Evolutionary conservation across 2,113 vertebrate species (phyloP).

Genomic region (Aplodontia rufa): DNA sequence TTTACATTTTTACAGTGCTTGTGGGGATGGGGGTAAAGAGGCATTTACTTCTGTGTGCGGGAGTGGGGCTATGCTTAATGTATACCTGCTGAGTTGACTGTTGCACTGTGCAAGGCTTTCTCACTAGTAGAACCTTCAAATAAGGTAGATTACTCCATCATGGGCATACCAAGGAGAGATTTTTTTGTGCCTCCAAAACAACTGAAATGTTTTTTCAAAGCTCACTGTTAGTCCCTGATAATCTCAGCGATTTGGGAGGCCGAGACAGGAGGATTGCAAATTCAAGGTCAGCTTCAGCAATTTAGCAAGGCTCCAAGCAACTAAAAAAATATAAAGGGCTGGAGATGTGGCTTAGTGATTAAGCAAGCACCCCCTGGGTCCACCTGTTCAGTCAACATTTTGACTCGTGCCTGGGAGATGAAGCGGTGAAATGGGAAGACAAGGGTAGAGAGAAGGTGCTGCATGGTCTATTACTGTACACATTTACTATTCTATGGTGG

Average conservation of each 20-base stretch:
- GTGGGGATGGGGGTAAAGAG: neutral
- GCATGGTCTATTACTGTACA: too few relatives aligned
- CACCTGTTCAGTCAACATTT: too few relatives aligned
- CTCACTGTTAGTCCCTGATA: neutral
- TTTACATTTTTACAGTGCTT: neutral
- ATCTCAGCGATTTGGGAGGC: too few relatives aligned
- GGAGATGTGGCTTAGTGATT: too few relatives aligned
- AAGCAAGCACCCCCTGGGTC: too few relatives aligned
- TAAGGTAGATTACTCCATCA: neutral
- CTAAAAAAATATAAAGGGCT: too few relatives aligned
- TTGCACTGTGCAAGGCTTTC: neutral
- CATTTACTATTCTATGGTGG: neutral
- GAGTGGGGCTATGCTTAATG: neutral
- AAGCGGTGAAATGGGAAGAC: neutral
- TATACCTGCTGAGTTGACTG: neutral
- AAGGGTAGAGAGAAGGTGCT: neutral
- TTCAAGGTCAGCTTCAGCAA: too few relatives aligned
- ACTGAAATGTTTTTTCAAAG: neutral
- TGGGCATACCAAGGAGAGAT: neutral
- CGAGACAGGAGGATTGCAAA: too few relatives aligned
- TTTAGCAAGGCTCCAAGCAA: too few relatives aligned
- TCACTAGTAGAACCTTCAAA: neutral
- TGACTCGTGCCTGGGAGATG: too few relatives aligned
- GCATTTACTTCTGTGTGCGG: neutral
- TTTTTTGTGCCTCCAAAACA: neutral